A percentile compares a stretch with the other conserved stretches of the same genome.
Conservation (phyloP, 2,797 vertebrate species). For the Poeciliopsis paucimaculata region DNA sequence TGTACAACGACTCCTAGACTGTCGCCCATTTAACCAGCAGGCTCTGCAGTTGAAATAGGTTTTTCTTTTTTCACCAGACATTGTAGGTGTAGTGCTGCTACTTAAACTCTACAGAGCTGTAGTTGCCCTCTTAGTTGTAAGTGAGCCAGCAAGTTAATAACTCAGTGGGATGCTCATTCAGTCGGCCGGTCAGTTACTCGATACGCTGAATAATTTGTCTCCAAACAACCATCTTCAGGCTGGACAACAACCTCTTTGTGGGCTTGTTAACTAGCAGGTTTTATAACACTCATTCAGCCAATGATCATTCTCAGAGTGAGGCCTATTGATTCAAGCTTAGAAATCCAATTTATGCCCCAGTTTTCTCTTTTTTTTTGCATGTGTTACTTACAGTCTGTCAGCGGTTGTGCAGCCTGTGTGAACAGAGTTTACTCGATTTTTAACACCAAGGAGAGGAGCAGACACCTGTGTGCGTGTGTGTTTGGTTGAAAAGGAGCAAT, state of each 20-base stretch:
- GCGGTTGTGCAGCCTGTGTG: neutral
- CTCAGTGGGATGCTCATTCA: constrained; percentile 2
- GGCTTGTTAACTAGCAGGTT: neutral
- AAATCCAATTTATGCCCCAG: constrained; percentile 38
- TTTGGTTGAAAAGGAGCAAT: constrained; percentile 33
- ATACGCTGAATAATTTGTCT: neutral
- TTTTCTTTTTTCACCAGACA: neutral
- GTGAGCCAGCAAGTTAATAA: neutral
- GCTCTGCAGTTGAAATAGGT: neutral
- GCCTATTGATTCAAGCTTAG: constrained; percentile 18
- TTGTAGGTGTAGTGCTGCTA: constrained; percentile 1
- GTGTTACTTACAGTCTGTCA: neutral
- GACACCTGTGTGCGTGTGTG: constrained; percentile 14
- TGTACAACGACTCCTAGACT: neutral
- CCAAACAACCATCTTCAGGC: neutral
- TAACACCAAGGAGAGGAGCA: constrained; percentile 1
- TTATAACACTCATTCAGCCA: constrained; percentile 6
- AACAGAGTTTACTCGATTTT: constrained; percentile 2
- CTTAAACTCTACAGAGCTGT: neutral
- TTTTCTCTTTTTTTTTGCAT: constrained; percentile 23
- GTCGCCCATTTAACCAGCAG: neutral
- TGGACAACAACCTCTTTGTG: neutral
- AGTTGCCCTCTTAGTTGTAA: neutral
- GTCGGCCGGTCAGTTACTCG: constrained; percentile 6
- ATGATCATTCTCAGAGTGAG: neutral